Percentiles rank a stretch among this genome's conserved stretches.
These are phyloP conservation scores for Chinchilla lanigera DNA, from an alignment of 2,113 vertebrate genomes.

Conservation along the genomic window DNA sequence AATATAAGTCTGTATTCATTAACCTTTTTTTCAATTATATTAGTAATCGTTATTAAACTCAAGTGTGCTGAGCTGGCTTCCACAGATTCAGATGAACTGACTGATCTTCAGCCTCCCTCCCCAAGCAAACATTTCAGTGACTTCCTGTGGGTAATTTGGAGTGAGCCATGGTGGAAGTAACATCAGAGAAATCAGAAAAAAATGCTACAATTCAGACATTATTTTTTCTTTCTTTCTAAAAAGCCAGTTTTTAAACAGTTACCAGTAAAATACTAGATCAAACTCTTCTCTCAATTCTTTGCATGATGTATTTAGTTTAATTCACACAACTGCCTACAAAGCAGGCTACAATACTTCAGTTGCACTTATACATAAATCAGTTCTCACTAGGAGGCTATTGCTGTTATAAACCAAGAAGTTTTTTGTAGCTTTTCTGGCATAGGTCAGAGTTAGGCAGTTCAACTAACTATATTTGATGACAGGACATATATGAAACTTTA, in stretches of 20 bases:
- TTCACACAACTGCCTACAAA: background rate
- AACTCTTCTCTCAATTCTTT: background rate
- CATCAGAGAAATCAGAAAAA: background rate
- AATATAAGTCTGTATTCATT: background rate
- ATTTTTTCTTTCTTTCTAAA: background rate
- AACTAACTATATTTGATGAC: background rate
- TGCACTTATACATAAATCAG: background rate
- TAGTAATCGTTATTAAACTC: background rate
- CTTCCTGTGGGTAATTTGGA: background rate
- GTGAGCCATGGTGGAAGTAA: background rate
- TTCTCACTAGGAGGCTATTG: background rate
- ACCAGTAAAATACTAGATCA: background rate
- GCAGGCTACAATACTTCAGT: background rate
- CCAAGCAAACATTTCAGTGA: background rate
- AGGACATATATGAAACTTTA: background rate
- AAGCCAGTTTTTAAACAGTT: constrained; percentile 31
- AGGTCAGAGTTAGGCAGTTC: background rate
- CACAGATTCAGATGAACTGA: background rate
- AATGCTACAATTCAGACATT: background rate
- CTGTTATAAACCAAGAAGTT: background rate
- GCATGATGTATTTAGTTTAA: background rate
- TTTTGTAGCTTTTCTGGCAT: background rate
- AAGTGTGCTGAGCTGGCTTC: background rate
- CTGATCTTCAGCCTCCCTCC: background rate
- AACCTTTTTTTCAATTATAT: background rate